Percentiles rank a stretch among this genome's conserved stretches.
Conservation (phyloP, 2,797 vertebrate species). For the Argya squamiceps region DNA sequence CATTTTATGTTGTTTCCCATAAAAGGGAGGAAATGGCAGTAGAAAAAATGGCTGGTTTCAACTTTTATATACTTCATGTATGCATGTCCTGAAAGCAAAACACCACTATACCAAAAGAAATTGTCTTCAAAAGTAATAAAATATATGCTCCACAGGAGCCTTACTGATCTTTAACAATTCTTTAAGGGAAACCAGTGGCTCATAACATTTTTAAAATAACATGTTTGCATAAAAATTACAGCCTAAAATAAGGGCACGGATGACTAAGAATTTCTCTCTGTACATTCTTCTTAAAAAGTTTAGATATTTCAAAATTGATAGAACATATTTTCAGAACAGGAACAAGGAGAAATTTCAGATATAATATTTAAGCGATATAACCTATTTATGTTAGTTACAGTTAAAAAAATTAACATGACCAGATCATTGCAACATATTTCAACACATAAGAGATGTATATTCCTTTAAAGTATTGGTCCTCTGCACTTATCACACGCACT, state of each 20-base stretch:
- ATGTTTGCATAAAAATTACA: slow-evolving; percentile 37
- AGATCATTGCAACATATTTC: neutral
- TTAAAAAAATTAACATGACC: neutral
- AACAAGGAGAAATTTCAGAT: neutral
- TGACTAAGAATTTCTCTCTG: neutral
- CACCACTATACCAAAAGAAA: neutral
- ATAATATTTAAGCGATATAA: neutral
- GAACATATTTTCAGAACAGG: neutral
- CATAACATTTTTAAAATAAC: slow-evolving; percentile 52
- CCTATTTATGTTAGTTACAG: neutral
- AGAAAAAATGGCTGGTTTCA: slow-evolving; percentile 46
- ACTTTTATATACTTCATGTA: slow-evolving; percentile 54
- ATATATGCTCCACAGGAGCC: slow-evolving; percentile 1
- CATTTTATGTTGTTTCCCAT: slow-evolving; percentile 47
- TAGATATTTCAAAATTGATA: neutral
- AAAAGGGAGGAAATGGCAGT: slow-evolving; percentile 38
- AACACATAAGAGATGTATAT: neutral
- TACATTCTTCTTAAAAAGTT: neutral
- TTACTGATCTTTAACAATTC: slow-evolving; percentile 52
- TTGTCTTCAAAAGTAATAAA: slow-evolving; percentile 47
- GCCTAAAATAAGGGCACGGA: neutral
- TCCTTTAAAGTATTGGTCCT: neutral
- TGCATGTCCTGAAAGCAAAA: slow-evolving; percentile 43
- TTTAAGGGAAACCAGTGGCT: slow-evolving; percentile 29
- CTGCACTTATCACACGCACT: neutral